Conservation (phyloP, 2,888 invertebrate species). For the Zeuzera pyrina region DNA sequence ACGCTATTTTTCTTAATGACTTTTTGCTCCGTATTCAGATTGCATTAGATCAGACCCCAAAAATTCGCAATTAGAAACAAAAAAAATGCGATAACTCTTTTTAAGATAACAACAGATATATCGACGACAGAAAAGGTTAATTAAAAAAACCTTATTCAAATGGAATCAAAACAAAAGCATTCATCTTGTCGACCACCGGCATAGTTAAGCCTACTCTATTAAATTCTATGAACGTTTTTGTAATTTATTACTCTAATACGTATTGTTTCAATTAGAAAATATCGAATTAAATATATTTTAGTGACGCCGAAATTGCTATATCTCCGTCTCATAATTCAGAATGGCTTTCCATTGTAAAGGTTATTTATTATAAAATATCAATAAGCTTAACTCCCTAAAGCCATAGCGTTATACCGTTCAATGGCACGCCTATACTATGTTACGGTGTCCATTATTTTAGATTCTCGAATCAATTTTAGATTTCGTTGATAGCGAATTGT, state of each 20-base stretch:
- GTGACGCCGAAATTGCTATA: conserved; percentile 65
- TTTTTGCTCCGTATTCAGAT: too few relatives aligned
- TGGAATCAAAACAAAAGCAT: conserved; percentile 27
- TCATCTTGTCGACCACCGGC: conserved; percentile 54
- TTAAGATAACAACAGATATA: too few relatives aligned
- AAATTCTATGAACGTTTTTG: conserved; percentile 22
- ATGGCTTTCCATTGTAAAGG: conserved; percentile 48
- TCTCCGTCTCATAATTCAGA: conserved; percentile 37
- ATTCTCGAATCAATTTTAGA: conserved; percentile 34
- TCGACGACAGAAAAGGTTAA: too few relatives aligned
- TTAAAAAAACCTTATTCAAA: not conserved
- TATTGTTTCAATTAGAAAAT: conserved; percentile 69
- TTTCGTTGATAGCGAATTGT: conserved; percentile 21
- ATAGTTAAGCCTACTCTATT: conserved; percentile 40
- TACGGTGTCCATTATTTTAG: conserved; percentile 37
- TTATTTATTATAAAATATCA: conserved; percentile 58
- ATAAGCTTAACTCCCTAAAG: conserved; percentile 46
- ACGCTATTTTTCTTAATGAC: too few relatives aligned
- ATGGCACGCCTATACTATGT: conserved; percentile 54
- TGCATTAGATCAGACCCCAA: too few relatives aligned
- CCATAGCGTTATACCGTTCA: conserved; percentile 28
- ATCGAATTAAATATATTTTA: conserved; percentile 51
- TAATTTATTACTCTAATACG: conserved; percentile 50
- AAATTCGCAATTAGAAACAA: too few relatives aligned
- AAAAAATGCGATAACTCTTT: too few relatives aligned